phyloP scores from a whole-genome alignment of 2,888 invertebrate species.

The Nomada hirtipes region DNA sequence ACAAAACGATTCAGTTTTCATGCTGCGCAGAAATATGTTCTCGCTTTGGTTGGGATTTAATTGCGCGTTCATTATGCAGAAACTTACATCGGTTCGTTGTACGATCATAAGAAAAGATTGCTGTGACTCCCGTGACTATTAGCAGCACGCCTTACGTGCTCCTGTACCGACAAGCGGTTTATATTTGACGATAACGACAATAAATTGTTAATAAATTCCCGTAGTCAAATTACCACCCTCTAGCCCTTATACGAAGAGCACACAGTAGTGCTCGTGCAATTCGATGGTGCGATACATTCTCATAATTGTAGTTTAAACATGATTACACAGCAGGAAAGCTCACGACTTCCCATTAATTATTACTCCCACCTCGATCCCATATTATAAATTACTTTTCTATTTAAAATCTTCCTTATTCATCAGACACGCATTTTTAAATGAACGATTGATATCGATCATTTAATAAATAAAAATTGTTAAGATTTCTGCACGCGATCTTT shows the following conservation, averaged over 20 bases:
- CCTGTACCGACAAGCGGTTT: constrained; percentile 9
- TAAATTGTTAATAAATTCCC: constrained; percentile 57
- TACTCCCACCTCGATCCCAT: too few species aligned
- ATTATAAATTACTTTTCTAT: too few species aligned
- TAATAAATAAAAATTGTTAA: neutral
- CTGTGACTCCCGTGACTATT: constrained; percentile 47
- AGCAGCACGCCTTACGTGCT: constrained; percentile 40
- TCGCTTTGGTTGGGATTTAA: constrained; percentile 22
- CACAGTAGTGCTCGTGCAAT: too few species aligned
- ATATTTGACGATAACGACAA: constrained; percentile 41
- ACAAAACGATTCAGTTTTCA: constrained; percentile 15
- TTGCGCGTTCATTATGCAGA: constrained; percentile 6
- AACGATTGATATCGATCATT: neutral
- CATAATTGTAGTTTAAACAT: constrained; percentile 21
- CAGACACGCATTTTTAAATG: neutral
- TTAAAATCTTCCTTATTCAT: too few species aligned
- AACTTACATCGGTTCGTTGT: constrained; percentile 33
- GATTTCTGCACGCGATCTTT: too few species aligned
- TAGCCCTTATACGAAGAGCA: constrained; percentile 6
- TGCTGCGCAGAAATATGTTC: neutral
- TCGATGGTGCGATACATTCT: constrained; percentile 12
- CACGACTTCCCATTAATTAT: neutral
- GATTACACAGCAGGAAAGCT: constrained; percentile 19
- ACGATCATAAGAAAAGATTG: constrained; percentile 40
- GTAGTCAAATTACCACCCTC: constrained; percentile 57